Evolutionary conservation across 2,113 vertebrate species (phyloP).

Genomic region (Sarotherodon lohbergeri): DNA sequence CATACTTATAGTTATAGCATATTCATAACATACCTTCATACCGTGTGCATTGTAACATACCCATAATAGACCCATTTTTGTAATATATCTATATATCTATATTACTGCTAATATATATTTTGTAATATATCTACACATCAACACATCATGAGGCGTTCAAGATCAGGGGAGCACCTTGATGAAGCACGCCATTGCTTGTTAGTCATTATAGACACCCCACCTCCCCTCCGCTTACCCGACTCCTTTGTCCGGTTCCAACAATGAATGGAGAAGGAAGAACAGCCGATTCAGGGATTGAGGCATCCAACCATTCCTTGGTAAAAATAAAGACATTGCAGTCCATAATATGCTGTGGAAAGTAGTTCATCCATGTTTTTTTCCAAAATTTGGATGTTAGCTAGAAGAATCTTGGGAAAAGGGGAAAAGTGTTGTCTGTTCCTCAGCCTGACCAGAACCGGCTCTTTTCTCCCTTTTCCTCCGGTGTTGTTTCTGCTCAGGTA

Average conservation of each 20-base stretch:
- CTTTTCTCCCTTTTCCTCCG: not conserved
- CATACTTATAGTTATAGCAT: not conserved
- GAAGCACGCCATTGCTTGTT: not conserved
- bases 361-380: rapidly evolving
- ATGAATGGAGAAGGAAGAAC: not conserved
- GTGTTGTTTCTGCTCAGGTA: not conserved
- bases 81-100: not conserved
- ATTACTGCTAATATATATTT: not conserved
- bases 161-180: not conserved
- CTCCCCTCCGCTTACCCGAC: not conserved
- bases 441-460: not conserved
- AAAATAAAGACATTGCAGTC: not conserved
- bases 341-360: not conserved
- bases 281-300: not conserved
- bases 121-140: not conserved
- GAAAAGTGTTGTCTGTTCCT: not conserved
- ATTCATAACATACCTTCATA: not conserved
- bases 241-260: not conserved
- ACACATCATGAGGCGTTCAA: not conserved
- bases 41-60: not conserved
- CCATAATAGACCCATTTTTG: not conserved
- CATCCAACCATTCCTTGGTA: not conserved
- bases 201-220: not conserved
- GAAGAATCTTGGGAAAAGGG: not conserved
- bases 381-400: not conserved